Base-by-base conservation (phyloP, 2,888 invertebrate genomes). In the Salpingus planirostris region DNA sequence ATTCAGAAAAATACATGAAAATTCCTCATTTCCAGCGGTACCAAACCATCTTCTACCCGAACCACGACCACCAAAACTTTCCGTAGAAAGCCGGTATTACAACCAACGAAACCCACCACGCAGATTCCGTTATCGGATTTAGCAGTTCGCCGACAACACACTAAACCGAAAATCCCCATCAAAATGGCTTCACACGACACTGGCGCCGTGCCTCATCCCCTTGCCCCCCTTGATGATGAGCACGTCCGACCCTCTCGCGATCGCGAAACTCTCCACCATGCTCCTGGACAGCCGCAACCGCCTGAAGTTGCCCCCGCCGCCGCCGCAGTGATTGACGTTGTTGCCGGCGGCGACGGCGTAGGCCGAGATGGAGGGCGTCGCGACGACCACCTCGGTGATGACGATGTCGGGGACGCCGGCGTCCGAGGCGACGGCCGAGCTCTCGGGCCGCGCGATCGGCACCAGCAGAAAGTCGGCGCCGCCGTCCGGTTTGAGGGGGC, bases 191-290 rank as follows among this genome's bases (percentile, higher is more conserved):
- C 44, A 60, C 31, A 60, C 50, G 21, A 60, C 49, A 46, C 60
- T 60, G 24, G 55, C 53, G 14, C 60, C 60, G 28, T 60, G 59
- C 39, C 50, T 54, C 52, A 60, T 56, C 4, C 54, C 54, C 15
- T 42, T 40, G 6, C 57, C 58, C 5, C 57, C 58, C 23, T 55
- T 54, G 28, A 60, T 50, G 29, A 62, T 54, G 39, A 61, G 46
- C 24, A 63, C 51, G 42, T 62, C 60, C 8, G 57, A 52, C 2
- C 60, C 61, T 27, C 51, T 54, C 7, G 50, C 40, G 21, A 59
- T 50, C 1, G 60, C 63, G 25, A 62, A 55, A 35, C 56, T 62
- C 13, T 63, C 63, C 29, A 63, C 54, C 62, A 63, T 62, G 38
- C 60, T 60, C 31, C 54, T 48, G 5, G 60, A 60, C 7, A 4